Conservation (phyloP, 2,888 invertebrate genomes). For the Antheraea yamamai region DNA sequence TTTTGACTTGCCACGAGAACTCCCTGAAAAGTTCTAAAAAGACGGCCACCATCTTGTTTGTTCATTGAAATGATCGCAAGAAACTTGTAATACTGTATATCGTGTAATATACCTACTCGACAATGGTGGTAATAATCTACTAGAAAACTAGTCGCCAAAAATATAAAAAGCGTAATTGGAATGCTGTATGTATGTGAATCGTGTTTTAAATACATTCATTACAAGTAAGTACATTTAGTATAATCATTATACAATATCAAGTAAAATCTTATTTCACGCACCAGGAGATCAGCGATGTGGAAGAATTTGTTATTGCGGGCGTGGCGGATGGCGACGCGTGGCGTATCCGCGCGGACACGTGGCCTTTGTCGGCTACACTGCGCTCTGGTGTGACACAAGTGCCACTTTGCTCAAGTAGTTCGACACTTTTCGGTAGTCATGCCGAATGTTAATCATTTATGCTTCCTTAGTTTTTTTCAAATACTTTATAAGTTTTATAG, state of each 20-base stretch:
- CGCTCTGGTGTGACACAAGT: not conserved
- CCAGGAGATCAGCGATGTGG: slow-evolving; percentile 46
- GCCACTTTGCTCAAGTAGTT: slow-evolving; percentile 5
- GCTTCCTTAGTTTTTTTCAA: not conserved
- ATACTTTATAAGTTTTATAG: not conserved
- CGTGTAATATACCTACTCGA: too few relatives aligned
- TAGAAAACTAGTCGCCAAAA: too few relatives aligned
- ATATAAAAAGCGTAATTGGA: too few relatives aligned
- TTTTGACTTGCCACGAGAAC: too few relatives aligned
- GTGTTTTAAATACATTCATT: not conserved
- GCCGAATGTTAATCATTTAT: not conserved
- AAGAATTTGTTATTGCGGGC: slow-evolving; percentile 37
- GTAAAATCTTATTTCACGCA: slow-evolving; percentile 58
- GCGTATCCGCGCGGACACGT: slow-evolving; percentile 28
- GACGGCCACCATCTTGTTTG: too few relatives aligned
- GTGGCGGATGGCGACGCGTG: slow-evolving; percentile 42
- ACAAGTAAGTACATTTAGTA: not conserved
- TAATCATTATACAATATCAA: slow-evolving; percentile 19
- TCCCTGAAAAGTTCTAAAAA: too few relatives aligned
- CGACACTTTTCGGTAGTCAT: not conserved
- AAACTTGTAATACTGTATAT: too few relatives aligned
- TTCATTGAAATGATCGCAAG: too few relatives aligned
- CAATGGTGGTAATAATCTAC: too few relatives aligned
- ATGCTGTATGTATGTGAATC: too few relatives aligned
- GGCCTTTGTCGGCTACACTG: slow-evolving; percentile 18